Base-by-base conservation (phyloP, 2,888 invertebrate genomes). In the Euphydryas editha region DNA sequence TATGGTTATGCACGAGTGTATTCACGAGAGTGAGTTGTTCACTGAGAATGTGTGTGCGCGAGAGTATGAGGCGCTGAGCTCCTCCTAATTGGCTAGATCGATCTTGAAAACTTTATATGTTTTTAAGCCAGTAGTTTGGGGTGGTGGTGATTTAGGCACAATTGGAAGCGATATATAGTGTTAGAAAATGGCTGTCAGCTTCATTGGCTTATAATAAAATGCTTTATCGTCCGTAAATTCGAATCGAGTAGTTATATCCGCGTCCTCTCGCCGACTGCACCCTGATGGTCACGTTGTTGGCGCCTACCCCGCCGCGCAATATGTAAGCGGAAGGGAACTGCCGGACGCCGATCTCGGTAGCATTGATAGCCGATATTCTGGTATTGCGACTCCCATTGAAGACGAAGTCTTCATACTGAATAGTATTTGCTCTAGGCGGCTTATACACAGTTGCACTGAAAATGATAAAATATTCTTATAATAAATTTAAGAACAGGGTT, bases 231-330 rank as follows among this genome's bases (percentile, higher is more conserved):
- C 42, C 42, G 6, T n/a, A 42, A 42, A 42, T 42, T 42, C n/a
- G n/a, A 42, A 42, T n/a, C n/a, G 42, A n/a, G 67, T 87, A 90
- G 66, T 90, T 81, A 62, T 83, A 91, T 0, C 90, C 90, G 18
- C 81, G 83, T 0, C 90, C 85, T 2, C 79, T 77, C 0, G 79
- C 75, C 0, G 87, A 81, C 13, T 85, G 82, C 3, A 85, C 77
- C 18, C 89, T 75, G 1, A 90, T 67, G 0, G 86, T 86, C 0
- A 78, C 85, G 20, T 84, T 83, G 64, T 73, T 83, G 24, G 71
- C 68, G 0, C 82, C 81, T 0, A 87, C 42, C 0, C 90, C 89
- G 21, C 72, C 81, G 0, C 59, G 46, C 0, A 80, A 44, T 4
- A 90, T 71, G 72, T 78, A 80, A 0, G 83, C 81, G 0, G 70